phyloP scores from a whole-genome alignment of 2,888 invertebrate genomes.

The Carcina quercana region DNA sequence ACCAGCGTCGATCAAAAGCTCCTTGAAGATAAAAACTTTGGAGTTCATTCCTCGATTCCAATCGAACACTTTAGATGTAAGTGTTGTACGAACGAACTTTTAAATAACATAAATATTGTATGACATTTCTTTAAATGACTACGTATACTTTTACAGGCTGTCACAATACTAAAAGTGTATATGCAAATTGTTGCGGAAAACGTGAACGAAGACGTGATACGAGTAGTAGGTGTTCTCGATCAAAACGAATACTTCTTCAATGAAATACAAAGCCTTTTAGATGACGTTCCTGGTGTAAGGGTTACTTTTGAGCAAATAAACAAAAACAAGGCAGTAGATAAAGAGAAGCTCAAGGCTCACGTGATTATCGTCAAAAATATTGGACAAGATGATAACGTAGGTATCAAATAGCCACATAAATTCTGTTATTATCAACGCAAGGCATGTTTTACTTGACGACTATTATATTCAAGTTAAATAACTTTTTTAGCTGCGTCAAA shows the following conservation, averaged over 20 bases:
- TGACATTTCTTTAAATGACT: neutral
- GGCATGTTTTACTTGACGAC: neutral
- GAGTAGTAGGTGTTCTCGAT: constrained; percentile 21
- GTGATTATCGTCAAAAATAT: constrained; percentile 21
- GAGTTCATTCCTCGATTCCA: neutral
- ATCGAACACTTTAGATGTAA: neutral
- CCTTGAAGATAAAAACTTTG: neutral
- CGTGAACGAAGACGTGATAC: constrained; percentile 21
- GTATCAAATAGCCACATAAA: constrained; percentile 3
- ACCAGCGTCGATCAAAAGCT: neutral
- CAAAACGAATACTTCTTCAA: constrained; percentile 10
- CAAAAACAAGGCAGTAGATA: constrained; percentile 8
- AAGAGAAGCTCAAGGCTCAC: constrained; percentile 12
- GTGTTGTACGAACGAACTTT: neutral
- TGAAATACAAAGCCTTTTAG: constrained; percentile 12
- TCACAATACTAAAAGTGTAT: constrained; percentile 19
- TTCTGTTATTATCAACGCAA: neutral
- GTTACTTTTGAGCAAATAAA: constrained; percentile 12
- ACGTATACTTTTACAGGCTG: constrained; percentile 19
- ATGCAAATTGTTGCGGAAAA: constrained; percentile 33
- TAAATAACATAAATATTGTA: neutral
- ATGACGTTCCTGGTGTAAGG: constrained; percentile 14
- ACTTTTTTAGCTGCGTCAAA: constrained; percentile 25
- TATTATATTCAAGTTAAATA: too few species aligned
- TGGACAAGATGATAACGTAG: constrained; percentile 23